Evolutionary conservation across 2,888 invertebrate genomes (phyloP), one percentile per base, ranked within the genome.

Genomic region (Pseudoips prasinana): DNA sequence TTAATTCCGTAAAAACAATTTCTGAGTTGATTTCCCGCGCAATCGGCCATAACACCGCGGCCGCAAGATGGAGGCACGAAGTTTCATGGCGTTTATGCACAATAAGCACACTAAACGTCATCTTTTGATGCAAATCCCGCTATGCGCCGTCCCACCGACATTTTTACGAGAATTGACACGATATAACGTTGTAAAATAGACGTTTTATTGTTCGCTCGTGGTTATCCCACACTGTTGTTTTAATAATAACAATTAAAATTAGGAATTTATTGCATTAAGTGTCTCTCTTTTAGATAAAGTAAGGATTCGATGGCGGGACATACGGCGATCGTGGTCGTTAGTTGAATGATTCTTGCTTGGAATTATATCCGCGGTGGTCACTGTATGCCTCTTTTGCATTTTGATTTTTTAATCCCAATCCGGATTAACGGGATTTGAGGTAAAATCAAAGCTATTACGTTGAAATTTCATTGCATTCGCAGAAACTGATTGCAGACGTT

Each of bases 221-320:
- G 62, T 66, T 69, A 72, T 64, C 42, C 67, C 69, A 61, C 55
- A 58, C 66, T 66, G 83, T 85, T 86, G 84, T 86, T 84, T 83
- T 73, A 80, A 81, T 80, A 75, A 77, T 74, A 65, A 73, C 73
- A 73, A 86, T 86, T 86, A 85, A 87, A 76, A 84, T 77, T 76
- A 79, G 47, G 53, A 82, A 81, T 84, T 86, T 86, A 86, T 83
- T 69, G 71, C 58, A 57, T 64, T 68, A 64, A 52, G 53, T 69
- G 64, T 64, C 58, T 58, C 58, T 64, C 70, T 80, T 46, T 74
- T 80, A 73, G 76, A 71, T 71, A 71, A 77, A 76, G 72, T 73
- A 68, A 56, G 65, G 56, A 66, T 41, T 45, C 29, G 32, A 40
- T 9, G 44, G 56, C 42, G 44, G 44, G 63, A 58, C 63, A 64